These are phyloP conservation scores for Vulpes vulpes DNA, from an alignment of 2,113 vertebrate genomes.

Conservation along the genomic window DNA sequence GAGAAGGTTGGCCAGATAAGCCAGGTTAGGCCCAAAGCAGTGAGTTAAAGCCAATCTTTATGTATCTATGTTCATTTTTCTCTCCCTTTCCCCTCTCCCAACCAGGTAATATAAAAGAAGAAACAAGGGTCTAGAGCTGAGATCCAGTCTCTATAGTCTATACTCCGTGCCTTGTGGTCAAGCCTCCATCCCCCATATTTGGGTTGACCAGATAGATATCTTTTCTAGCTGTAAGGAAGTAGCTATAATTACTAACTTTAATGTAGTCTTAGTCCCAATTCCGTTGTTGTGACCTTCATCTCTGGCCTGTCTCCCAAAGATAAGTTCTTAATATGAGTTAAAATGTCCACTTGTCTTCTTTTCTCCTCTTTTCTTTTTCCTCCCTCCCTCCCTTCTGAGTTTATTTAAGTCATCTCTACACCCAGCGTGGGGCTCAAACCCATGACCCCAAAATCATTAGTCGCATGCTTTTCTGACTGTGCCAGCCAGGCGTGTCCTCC, in stretches of 20 bases:
- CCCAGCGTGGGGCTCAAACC: neutral
- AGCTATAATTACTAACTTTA: neutral
- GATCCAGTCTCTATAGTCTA: neutral
- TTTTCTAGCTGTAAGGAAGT: neutral
- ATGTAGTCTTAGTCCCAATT: neutral
- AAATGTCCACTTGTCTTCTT: neutral
- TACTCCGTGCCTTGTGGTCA: neutral
- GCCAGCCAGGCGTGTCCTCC: neutral
- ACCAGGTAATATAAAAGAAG: neutral
- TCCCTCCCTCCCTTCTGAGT: neutral
- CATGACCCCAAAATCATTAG: neutral
- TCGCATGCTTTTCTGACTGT: neutral
- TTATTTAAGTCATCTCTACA: neutral
- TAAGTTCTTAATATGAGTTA: neutral
- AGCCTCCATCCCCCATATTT: neutral
- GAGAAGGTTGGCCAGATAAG: neutral
- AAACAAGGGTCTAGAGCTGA: neutral
- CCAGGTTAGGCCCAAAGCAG: neutral
- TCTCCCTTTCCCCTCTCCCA: neutral
- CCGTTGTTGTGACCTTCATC: neutral
- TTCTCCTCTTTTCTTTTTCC: neutral
- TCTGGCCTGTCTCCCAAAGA: neutral
- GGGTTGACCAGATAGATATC: neutral
- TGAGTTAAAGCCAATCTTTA: neutral
- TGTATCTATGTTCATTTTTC: neutral